Percentiles rank a stretch among this genome's conserved stretches.
Conservation (phyloP, 2,113 vertebrate species). For the Notothenia rossii region DNA sequence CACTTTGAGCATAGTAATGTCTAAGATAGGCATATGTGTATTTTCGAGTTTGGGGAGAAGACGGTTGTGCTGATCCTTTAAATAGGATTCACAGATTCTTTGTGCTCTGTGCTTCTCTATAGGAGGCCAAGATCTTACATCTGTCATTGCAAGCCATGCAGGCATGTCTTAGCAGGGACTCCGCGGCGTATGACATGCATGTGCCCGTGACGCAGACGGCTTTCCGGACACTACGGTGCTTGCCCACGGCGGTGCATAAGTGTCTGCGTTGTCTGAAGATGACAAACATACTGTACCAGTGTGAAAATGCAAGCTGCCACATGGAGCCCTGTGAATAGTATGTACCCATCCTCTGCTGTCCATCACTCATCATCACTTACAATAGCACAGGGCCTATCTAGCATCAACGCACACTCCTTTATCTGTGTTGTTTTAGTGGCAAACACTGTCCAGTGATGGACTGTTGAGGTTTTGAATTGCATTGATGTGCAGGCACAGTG, state of each 20-base stretch:
- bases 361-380: slow-evolving; percentile 71
- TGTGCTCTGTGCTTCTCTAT: slow-evolving; percentile 13
- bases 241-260: slow-evolving; percentile 81
- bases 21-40: background rate
- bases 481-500: slow-evolving; percentile 72
- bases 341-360: slow-evolving; percentile 67
- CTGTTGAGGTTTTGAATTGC: slow-evolving; percentile 76
- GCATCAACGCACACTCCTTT: slow-evolving; percentile 53
- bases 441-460: slow-evolving; percentile 72
- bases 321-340: slow-evolving; percentile 70
- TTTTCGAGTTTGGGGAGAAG: background rate
- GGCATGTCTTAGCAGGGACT: slow-evolving; percentile 68
- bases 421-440: slow-evolving; percentile 71
- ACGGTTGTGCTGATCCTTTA: background rate
- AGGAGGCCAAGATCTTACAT: slow-evolving; percentile 55
- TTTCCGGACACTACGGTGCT: slow-evolving; percentile 72
- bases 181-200: slow-evolving; percentile 69
- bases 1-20: background rate
- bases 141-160: slow-evolving; percentile 56
- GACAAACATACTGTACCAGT: slow-evolving; percentile 78
- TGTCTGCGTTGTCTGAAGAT: slow-evolving; percentile 71
- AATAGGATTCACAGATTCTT: slow-evolving; percentile 2
- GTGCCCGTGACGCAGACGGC: slow-evolving; percentile 76
- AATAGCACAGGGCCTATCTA: slow-evolving; percentile 48
- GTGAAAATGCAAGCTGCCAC: slow-evolving; percentile 72